Base-by-base conservation (phyloP, 2,113 vertebrate genomes). In the Aramus guarauna region DNA sequence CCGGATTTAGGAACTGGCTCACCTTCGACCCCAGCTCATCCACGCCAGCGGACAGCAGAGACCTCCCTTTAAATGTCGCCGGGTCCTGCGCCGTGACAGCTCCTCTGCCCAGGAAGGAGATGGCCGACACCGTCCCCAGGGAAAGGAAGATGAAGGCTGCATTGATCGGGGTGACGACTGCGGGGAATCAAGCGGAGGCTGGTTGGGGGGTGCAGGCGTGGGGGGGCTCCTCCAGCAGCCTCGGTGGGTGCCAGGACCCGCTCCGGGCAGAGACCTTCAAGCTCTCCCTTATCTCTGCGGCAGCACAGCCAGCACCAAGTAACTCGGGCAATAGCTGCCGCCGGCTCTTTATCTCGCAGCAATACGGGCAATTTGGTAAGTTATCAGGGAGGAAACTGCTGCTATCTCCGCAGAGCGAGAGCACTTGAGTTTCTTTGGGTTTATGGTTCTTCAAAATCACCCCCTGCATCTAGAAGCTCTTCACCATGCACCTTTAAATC, bases 81-180 rank as follows among this genome's bases (percentile, higher is more conserved):
- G 36, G 27, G 5, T 97, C 94, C 9, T 78, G 92, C 1, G 30
- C 29, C 5, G 22, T 5, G 0, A 74, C 73, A 8, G 75, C 32
- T 0, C 53, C 10, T 0, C 94, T 53, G n/a, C 97, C 94, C 82
- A 96, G 85, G 21, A 95, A 27, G 1, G 98, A 90, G 18, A 96
- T 20, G 4, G 96, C 11, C 1, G 96, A 94, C 39, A 96, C 86
- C 1, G 43, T 68, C 19, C 98, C 98, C 91, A 98, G 19, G 27
- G 98, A 39, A 29, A 97, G 94, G 89, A 98, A 95, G 39, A 98
- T 7, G 6, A 98, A 98, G 41, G 98, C 77, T 4, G 96, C 88
- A 2, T 99, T 98, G 93, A 99, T 91, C 3, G 91, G 73, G 29
- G 91, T 21, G 8, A 96, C 32, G 18, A 88, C 98, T 98, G 97